These are phyloP conservation scores for Ganaspis brasiliensis DNA, from an alignment of 2,888 invertebrate genomes.

Conservation along the genomic window DNA sequence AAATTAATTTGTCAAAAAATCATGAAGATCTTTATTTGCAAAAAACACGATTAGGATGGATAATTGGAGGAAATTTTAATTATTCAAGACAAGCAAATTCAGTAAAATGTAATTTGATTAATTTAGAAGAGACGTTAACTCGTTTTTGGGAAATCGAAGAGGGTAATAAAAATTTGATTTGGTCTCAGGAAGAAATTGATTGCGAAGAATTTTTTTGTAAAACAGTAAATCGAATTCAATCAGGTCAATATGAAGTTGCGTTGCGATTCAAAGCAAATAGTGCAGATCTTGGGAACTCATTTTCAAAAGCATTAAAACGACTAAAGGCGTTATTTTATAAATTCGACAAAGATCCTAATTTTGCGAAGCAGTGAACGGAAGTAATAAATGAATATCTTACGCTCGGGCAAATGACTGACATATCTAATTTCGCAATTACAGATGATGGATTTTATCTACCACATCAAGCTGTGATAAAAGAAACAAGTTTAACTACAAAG, in stretches of 20 bases:
- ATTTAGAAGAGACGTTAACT: constrained; percentile 33
- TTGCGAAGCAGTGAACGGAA: constrained; percentile 22
- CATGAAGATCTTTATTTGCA: constrained; percentile 47
- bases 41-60: too few species aligned
- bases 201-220: constrained; percentile 55
- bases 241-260: constrained; percentile 57
- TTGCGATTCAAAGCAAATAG: constrained; percentile 53
- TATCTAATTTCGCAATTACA: not conserved
- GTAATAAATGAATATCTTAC: constrained; percentile 30
- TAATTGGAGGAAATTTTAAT: constrained; percentile 44
- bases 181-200: constrained; percentile 44
- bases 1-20: constrained; percentile 48
- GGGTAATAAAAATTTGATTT: not conserved
- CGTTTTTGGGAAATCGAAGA: constrained; percentile 62
- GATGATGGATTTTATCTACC: constrained; percentile 27
- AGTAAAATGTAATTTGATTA: constrained; percentile 27
- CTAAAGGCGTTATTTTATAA: constrained; percentile 43
- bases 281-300: constrained; percentile 46
- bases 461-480: constrained; percentile 46
- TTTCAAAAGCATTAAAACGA: constrained; percentile 45
- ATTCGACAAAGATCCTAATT: constrained; percentile 41
- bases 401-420: constrained; percentile 33
- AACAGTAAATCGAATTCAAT: constrained; percentile 37
- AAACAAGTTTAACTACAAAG: constrained; percentile 40
- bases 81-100: not conserved